Percentiles rank a stretch among this genome's conserved stretches.
Evolutionary conservation across 2,113 vertebrate species (phyloP).

Genomic region (Girardinichthys multiradiatus): DNA sequence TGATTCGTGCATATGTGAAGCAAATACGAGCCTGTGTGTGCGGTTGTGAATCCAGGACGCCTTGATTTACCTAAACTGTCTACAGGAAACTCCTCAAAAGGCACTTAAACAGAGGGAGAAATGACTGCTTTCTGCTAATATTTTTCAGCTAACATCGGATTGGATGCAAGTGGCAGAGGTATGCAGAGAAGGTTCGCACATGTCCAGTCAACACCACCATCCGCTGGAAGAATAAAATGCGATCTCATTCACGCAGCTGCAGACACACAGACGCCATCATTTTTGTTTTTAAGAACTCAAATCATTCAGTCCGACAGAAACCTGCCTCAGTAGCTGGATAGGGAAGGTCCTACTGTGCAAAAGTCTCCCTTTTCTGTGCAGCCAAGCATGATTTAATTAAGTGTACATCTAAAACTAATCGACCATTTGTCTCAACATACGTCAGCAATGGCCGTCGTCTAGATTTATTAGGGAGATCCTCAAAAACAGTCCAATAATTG

Average conservation of each 20-base stretch:
- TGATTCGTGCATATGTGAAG: slow-evolving; percentile 12
- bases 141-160: slow-evolving; percentile 29
- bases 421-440: slow-evolving; percentile 36
- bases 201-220: slow-evolving; percentile 52
- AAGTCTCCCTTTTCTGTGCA: slow-evolving; percentile 62
- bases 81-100: slow-evolving; percentile 70
- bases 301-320: slow-evolving; percentile 54
- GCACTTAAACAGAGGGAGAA: slow-evolving; percentile 74
- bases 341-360: slow-evolving; percentile 78
- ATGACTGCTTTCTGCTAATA: neutral
- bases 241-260: slow-evolving; percentile 57
- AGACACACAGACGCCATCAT: slow-evolving; percentile 41
- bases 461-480: slow-evolving; percentile 29
- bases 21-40: slow-evolving; percentile 50
- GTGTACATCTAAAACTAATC: slow-evolving; percentile 52
- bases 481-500: slow-evolving; percentile 55
- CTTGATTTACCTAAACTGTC: slow-evolving; percentile 31
- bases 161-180: slow-evolving; percentile 52
- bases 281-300: neutral
- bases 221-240: slow-evolving; percentile 50
- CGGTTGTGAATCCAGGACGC: slow-evolving; percentile 47
- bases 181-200: slow-evolving; percentile 28
- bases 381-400: slow-evolving; percentile 46
- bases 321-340: slow-evolving; percentile 56
- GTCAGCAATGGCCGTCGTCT: neutral